Conservation (phyloP, 2,797 vertebrate species). For the Pipistrellus pipistrellus region DNA sequence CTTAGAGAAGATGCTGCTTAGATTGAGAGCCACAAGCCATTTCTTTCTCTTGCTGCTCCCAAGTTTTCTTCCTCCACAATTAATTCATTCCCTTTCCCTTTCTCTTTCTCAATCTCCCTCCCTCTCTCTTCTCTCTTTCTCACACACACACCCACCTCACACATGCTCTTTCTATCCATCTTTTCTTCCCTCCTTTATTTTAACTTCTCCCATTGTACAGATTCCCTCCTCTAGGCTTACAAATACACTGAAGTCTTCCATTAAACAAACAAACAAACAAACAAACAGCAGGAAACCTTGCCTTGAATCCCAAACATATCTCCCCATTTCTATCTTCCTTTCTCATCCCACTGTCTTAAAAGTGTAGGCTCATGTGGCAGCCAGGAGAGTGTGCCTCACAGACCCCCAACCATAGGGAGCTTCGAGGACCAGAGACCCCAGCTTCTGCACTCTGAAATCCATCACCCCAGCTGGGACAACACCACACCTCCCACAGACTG, state of each 20-base stretch:
- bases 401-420: background rate
- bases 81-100: background rate
- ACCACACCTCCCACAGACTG: background rate
- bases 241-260: background rate
- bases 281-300: background rate
- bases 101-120: background rate
- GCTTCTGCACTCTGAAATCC: background rate
- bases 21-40: background rate
- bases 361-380: background rate
- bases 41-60: background rate
- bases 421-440: background rate
- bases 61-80: background rate
- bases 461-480: background rate
- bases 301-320: background rate
- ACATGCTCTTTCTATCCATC: background rate
- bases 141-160: background rate
- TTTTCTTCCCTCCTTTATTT: background rate
- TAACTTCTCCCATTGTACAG: background rate
- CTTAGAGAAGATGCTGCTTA: background rate
- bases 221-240: background rate
- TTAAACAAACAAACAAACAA: background rate
- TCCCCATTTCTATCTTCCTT: constrained; percentile 10
- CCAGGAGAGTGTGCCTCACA: background rate
- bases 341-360: background rate
- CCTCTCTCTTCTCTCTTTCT: background rate